phyloP scores from a whole-genome alignment of 2,888 invertebrate species.

The Druceiella hillmani region DNA sequence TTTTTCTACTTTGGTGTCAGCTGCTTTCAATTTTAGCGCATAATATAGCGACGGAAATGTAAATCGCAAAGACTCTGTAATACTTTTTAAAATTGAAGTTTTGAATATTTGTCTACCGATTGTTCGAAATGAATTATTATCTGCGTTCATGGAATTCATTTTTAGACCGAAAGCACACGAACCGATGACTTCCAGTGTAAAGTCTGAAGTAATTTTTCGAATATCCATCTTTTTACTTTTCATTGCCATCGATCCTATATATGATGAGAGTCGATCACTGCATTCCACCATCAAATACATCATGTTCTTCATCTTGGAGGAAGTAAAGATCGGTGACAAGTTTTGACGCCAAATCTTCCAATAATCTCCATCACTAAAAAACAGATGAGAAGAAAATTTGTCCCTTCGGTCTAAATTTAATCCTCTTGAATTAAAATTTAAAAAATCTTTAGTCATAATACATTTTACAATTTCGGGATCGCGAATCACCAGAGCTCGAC shows the following conservation, averaged over 20 bases:
- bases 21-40: background rate
- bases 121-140: background rate
- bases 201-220: background rate
- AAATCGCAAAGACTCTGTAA: background rate
- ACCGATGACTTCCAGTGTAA: background rate
- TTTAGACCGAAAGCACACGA: background rate
- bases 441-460: too few relatives aligned
- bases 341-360: constrained; percentile 1
- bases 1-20: background rate
- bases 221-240: background rate
- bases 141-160: background rate
- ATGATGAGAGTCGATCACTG: background rate
- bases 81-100: background rate
- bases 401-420: too few relatives aligned
- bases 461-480: too few relatives aligned
- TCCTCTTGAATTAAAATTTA: too few relatives aligned
- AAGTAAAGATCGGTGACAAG: background rate
- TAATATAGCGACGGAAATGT: background rate
- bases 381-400: too few relatives aligned
- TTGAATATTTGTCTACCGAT: background rate
- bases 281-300: background rate
- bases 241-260: background rate
- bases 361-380: too few relatives aligned
- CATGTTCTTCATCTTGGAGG: constrained; percentile 1
- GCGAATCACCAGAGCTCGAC: too few relatives aligned